Conservation (phyloP, 2,888 invertebrate species). For the Actias luna region DNA sequence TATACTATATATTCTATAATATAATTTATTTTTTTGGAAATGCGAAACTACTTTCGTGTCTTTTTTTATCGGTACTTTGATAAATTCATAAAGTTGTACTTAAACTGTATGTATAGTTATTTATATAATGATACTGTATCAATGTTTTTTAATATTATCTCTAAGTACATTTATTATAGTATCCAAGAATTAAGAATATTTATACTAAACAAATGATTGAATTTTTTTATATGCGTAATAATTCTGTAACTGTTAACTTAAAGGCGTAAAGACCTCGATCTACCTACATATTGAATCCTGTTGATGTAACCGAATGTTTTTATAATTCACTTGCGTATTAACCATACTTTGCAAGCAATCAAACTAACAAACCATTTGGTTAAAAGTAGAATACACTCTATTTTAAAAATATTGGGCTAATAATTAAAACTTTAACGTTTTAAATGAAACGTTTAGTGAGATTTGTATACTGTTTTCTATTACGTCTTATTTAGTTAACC, state of each 20-base stretch:
- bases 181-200: slow-evolving; percentile 12
- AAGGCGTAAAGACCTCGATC: slow-evolving; percentile 65
- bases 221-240: slow-evolving; percentile 61
- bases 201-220: slow-evolving; percentile 44
- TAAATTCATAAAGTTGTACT: not conserved
- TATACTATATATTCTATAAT: not conserved
- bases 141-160: too few relatives aligned
- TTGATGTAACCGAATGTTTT: not conserved
- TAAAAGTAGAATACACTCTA: not conserved
- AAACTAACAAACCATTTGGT: not conserved
- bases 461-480: slow-evolving; percentile 35
- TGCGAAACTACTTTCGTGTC: not conserved
- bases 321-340: not conserved
- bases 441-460: too few relatives aligned
- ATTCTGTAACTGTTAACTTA: slow-evolving; percentile 59
- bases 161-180: too few relatives aligned
- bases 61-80: not conserved
- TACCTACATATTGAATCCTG: slow-evolving; percentile 41
- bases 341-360: not conserved
- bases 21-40: not conserved
- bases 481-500: slow-evolving; percentile 60
- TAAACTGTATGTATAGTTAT: not conserved
- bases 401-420: not conserved
- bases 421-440: too few relatives aligned
- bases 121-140: not conserved